Evolutionary conservation across 2,888 invertebrate genomes (phyloP).

Genomic region (Leuctra nigra): DNA sequence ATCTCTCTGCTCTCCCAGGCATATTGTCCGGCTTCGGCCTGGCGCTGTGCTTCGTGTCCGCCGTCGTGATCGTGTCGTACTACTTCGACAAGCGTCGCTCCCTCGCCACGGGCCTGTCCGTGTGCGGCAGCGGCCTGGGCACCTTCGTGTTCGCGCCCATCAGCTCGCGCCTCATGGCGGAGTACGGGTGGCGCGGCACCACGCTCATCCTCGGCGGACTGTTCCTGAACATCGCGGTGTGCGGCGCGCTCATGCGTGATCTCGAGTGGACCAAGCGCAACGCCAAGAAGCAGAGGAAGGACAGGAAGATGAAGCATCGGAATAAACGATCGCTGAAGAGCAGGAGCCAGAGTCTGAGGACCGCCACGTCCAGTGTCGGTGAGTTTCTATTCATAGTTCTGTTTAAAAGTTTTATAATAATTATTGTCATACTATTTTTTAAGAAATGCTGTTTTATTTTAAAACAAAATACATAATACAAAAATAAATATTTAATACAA

Average conservation of each 20-base stretch:
- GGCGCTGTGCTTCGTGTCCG: conserved; percentile 82
- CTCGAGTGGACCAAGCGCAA: conserved; percentile 55
- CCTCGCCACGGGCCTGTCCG: conserved; percentile 78
- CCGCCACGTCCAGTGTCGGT: conserved; percentile 56
- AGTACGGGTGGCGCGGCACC: conserved; percentile 79
- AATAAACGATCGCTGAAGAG: conserved; percentile 55
- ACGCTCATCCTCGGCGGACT: conserved; percentile 74
- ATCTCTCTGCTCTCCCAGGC: too few relatives aligned
- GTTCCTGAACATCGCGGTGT: conserved; percentile 74
- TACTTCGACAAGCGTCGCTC: conserved; percentile 81
- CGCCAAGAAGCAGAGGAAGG: conserved; percentile 37
- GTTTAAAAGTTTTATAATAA: too few relatives aligned
- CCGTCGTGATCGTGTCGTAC: conserved; percentile 84
- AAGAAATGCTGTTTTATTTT: too few relatives aligned
- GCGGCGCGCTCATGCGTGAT: conserved; percentile 75
- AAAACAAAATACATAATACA: too few relatives aligned
- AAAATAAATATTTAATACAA: too few relatives aligned
- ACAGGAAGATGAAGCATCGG: conserved; percentile 44
- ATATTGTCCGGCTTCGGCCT: conserved; percentile 79
- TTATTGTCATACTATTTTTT: too few relatives aligned
- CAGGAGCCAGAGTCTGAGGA: conserved; percentile 42
- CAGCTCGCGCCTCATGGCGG: conserved; percentile 62
- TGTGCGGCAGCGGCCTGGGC: conserved; percentile 83
- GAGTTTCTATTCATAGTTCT: too few relatives aligned
- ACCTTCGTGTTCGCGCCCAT: conserved; percentile 82